Conservation (phyloP, 2,797 vertebrate genomes). For the Channallabes apus region DNA sequence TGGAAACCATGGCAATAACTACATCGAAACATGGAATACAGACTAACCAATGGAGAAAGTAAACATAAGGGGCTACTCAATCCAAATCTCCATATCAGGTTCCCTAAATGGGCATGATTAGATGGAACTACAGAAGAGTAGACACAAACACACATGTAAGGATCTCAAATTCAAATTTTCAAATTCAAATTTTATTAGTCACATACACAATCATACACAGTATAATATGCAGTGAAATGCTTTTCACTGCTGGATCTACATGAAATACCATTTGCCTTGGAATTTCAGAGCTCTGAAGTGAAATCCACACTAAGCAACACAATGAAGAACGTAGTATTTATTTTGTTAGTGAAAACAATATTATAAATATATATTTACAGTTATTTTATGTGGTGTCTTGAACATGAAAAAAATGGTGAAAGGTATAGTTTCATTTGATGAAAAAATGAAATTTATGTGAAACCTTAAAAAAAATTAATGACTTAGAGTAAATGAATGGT, state of each 20-base stretch:
- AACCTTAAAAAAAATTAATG: too few species aligned
- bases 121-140: background rate
- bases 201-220: too few species aligned
- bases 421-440: background rate
- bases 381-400: background rate
- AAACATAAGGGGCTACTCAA: background rate
- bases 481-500: background rate
- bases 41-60: background rate
- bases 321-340: background rate
- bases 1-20: background rate
- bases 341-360: background rate
- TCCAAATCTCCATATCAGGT: background rate
- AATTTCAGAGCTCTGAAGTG: background rate
- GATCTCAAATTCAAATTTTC: too few species aligned
- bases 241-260: too few species aligned
- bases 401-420: background rate
- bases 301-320: background rate
- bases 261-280: background rate
- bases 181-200: too few species aligned
- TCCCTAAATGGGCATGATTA: background rate
- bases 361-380: background rate
- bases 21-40: background rate
- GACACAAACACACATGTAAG: too few species aligned
- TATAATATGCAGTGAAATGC: too few species aligned
- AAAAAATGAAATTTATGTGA: background rate